Evolutionary conservation across 2,888 invertebrate genomes (phyloP), one percentile per base, ranked within the genome.

Genomic region (Galerucella nymphaeae): DNA sequence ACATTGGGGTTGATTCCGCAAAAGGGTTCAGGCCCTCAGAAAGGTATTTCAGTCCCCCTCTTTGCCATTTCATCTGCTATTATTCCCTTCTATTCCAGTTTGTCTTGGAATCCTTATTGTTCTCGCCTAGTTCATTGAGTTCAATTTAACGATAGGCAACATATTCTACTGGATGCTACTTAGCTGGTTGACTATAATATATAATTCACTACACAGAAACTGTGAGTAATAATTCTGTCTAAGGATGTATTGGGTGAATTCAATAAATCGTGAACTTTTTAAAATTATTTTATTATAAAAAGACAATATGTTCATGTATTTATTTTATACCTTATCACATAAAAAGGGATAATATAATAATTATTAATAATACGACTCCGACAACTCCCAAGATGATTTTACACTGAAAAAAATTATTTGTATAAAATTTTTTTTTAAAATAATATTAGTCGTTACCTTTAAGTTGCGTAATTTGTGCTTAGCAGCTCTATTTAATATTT

Each of bases 401-500:
- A 41, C 72, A 72, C 72, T 72, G 30, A 68, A 69, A 69, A n/a
- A 23, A 69, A 65, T 6, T 20, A 66, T 38, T 18, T 41, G 16
- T 10, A 18, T 18, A 38, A 23, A 9, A 14, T 65, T 9, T 45
- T 13, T 18, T 8, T 11, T 30, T 64, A 48, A 16, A 58, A 53
- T 2, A 41, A 6, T n/a, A 1, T 18, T 30, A 58, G 57, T 67
- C 45, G 41, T 72, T 84, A 92, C 92, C 88, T 89, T 90, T 73
- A 87, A 85, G 62, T 88, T 85, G 80, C 86, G 88, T 59, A 83
- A 84, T 78, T 87, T 88, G 75, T 84, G 88, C 79, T 87, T 85
- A 79, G 87, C 87, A 66, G 90, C 90, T 79, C 87, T 87, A 71
- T 86, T 84, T 66, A 92, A 87, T 78, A 90, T 87, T 59, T 84